Evolutionary conservation across 37 sponge, comb jelly and placozoan genomes (phyloP), one percentile per base, ranked within the genome.

Genomic region (Cladorhizidae sp.): DNA sequence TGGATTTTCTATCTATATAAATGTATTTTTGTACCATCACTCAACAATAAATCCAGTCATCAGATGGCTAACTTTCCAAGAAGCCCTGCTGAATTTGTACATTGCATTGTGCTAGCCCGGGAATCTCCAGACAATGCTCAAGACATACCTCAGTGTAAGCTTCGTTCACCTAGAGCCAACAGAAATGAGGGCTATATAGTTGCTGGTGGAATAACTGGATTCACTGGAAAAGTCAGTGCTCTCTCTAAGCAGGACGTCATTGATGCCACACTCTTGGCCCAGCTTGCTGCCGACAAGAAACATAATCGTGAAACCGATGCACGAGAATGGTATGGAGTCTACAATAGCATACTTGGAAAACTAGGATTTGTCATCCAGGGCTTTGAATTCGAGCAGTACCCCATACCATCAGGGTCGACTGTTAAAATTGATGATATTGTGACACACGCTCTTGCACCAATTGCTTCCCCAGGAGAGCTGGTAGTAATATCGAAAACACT

Each of bases 261-360:
- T 28, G 38, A 67, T 7, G 36, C 68, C 26, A 67, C 68, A 37
- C 68, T 67, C 8, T 29, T 67, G 20, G 68, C 68, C 20, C 68
- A 67, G 39, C 68, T 67, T 5, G 68, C 68, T 67, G 68, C 68
- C 68, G 31, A 67, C 15, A 36, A 17, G 39, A 67, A 67, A 36
- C 39, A 67, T 15, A 28, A 67, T 36, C 68, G 39, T 5, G 38
- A 67, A 36, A 37, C 35, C 8, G 68, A 32, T 8, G 38, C 39
- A 7, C 20, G 6, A 5, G 68, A 32, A 32, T 67, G 68, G 68
- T 67, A 67, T 36, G 31, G 26, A 3, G 11, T 37, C 31, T 67
- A 67, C 68, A 36, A 37, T 36, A 37, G 31, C 36, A 28, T 67
- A 32, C 21, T 67, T 32, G 68, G 20, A 21, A 36, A 67, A 7